Percentiles rank a stretch among this genome's conserved stretches.
These are phyloP conservation scores for Gavialis gangeticus DNA, from an alignment of 2,113 vertebrate genomes.

Conservation along the genomic window DNA sequence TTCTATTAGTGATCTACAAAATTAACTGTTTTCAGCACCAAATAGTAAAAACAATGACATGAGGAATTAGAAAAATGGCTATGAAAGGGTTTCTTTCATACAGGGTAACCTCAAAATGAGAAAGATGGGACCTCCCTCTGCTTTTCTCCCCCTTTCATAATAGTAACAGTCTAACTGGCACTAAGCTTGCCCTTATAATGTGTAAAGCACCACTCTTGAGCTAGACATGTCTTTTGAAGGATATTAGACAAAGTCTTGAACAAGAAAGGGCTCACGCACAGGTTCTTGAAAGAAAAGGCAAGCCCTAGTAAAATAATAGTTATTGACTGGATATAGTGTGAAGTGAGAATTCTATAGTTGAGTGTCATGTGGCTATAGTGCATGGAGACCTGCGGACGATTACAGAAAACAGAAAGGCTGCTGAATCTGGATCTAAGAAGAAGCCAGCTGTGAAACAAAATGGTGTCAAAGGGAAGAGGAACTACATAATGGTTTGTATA, in stretches of 20 bases:
- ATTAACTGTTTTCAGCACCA: background rate
- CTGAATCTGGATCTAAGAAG: background rate
- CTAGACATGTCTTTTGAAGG: too few relatives aligned
- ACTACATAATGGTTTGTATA: background rate
- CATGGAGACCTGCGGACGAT: background rate
- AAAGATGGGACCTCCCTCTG: background rate
- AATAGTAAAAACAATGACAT: fast-evolving
- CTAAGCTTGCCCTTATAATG: too few relatives aligned
- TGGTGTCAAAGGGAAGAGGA: background rate
- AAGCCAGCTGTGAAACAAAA: background rate
- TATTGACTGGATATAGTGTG: background rate
- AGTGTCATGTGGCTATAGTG: background rate
- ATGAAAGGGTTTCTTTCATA: fast-evolving
- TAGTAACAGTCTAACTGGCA: too few relatives aligned
- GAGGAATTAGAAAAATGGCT: background rate
- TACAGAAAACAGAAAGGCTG: background rate
- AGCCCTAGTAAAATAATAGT: background rate
- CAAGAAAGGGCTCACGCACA: too few relatives aligned
- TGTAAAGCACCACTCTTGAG: too few relatives aligned
- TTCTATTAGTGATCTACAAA: background rate
- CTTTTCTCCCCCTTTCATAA: too few relatives aligned
- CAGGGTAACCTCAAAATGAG: background rate
- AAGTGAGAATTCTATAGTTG: background rate
- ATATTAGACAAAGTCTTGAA: too few relatives aligned
- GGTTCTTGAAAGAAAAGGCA: background rate